Evolutionary conservation across 1,140 invertebrate genomes (phyloP).

Genomic region (Drosophila santomea): DNA sequence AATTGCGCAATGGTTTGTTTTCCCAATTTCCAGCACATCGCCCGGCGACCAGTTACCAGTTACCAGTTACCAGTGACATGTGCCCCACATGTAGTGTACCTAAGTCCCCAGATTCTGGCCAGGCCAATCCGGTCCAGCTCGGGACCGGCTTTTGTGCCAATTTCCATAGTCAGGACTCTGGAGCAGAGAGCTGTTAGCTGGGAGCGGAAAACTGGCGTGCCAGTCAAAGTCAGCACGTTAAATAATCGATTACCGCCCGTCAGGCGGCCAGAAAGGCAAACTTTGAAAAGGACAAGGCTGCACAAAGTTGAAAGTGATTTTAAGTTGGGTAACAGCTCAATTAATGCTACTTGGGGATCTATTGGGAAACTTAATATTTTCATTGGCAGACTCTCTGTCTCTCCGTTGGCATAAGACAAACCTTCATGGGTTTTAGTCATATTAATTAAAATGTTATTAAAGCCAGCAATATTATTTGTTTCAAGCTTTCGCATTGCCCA

Average conservation of each 20-base stretch:
- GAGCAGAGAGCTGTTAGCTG: background rate
- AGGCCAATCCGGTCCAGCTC: constrained; percentile 32
- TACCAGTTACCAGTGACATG: constrained; percentile 29
- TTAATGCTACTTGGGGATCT: constrained; percentile 1
- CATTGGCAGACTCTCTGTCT: no score
- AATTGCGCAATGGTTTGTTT: constrained; percentile 35
- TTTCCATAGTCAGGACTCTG: constrained; percentile 24
- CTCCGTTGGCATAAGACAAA: background rate
- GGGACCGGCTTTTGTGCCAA: constrained; percentile 11
- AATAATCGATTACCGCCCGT: constrained; percentile 49
- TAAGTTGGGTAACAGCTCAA: constrained; percentile 21
- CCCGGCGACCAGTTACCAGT: constrained; percentile 2
- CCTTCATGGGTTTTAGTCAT: no score
- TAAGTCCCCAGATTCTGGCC: constrained; percentile 10
- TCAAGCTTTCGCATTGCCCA: background rate
- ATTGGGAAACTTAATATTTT: background rate
- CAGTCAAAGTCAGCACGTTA: constrained; percentile 52
- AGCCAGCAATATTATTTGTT: background rate
- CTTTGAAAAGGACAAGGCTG: constrained; percentile 27
- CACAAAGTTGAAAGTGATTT: constrained; percentile 30
- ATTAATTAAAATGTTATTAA: no score
- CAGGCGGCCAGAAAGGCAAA: constrained; percentile 32
- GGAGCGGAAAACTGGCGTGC: constrained; percentile 26
- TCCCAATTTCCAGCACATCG: constrained; percentile 28
- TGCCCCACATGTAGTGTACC: constrained; percentile 1